Conservation (phyloP, 2,888 invertebrate species). For the Philhelius pedissequus region DNA sequence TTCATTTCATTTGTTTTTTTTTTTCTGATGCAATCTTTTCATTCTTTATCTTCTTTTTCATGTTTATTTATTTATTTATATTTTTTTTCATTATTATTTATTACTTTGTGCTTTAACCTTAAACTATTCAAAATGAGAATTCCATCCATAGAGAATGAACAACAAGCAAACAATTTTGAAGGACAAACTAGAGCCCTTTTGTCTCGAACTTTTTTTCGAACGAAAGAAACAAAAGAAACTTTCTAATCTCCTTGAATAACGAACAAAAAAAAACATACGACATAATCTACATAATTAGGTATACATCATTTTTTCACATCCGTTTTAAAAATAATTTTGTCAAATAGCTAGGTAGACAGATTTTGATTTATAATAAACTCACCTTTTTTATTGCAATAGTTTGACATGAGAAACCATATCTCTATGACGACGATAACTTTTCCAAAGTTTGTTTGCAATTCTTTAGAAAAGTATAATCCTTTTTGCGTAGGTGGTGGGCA, state of each 20-base stretch:
- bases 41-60: background rate
- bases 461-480: background rate
- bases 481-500: constrained; percentile 2
- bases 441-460: background rate
- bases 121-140: constrained; percentile 35
- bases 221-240: constrained; percentile 12
- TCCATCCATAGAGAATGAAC: constrained; percentile 58
- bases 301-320: too few species aligned
- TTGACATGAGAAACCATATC: constrained; percentile 34
- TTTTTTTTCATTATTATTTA: background rate
- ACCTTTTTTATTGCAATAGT: constrained; percentile 41
- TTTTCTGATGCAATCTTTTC: constrained; percentile 3
- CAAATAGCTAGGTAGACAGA: too few species aligned
- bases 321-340: too few species aligned
- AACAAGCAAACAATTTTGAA: constrained; percentile 48
- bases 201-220: background rate
- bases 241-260: background rate
- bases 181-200: constrained; percentile 56
- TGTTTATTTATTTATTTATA: background rate
- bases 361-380: too few species aligned
- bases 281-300: too few species aligned
- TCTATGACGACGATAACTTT: constrained; percentile 16
- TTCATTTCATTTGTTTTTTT: background rate
- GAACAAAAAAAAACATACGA: too few species aligned
- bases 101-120: constrained; percentile 3